phyloP scores from a whole-genome alignment of 1,140 invertebrate genomes.

The Pogonus chalceus region DNA sequence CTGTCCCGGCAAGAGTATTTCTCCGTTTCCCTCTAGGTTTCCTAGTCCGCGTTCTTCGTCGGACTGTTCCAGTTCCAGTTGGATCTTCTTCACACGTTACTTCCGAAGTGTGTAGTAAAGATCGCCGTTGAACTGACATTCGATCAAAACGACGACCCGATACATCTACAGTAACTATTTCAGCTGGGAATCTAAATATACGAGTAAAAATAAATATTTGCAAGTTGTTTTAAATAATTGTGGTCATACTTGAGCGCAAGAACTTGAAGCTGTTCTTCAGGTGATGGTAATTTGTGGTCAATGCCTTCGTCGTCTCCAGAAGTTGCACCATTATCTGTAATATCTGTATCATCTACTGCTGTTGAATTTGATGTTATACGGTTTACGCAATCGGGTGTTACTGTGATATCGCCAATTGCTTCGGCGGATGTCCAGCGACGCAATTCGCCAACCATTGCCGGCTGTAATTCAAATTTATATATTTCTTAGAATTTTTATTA shows the following conservation, averaged over 20 bases:
- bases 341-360: constrained; percentile 36
- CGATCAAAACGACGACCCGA: constrained; percentile 75
- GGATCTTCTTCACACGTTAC: constrained; percentile 38
- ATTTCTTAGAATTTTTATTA: too few relatives aligned
- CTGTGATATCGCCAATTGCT: constrained; percentile 70
- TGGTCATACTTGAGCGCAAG: constrained; percentile 63
- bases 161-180: constrained; percentile 78
- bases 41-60: constrained; percentile 58
- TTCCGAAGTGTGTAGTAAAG: constrained; percentile 55
- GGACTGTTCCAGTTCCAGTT: constrained; percentile 38
- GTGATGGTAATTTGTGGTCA: constrained; percentile 71
- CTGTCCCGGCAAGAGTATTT: constrained; percentile 81
- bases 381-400: constrained; percentile 60
- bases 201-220: not conserved
- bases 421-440: constrained; percentile 76
- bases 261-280: constrained; percentile 69
- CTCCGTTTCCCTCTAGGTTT: constrained; percentile 70
- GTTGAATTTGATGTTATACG: constrained; percentile 39
- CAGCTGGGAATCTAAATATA: constrained; percentile 63
- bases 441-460: constrained; percentile 65
- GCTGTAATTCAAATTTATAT: constrained; percentile 53
- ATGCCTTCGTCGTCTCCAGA: constrained; percentile 57
- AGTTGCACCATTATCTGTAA: constrained; percentile 38
- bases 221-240: not conserved
- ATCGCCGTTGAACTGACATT: constrained; percentile 73